Evolutionary conservation across 1,140 invertebrate species (phyloP).

Genomic region (Lordiphosa clarofinis): DNA sequence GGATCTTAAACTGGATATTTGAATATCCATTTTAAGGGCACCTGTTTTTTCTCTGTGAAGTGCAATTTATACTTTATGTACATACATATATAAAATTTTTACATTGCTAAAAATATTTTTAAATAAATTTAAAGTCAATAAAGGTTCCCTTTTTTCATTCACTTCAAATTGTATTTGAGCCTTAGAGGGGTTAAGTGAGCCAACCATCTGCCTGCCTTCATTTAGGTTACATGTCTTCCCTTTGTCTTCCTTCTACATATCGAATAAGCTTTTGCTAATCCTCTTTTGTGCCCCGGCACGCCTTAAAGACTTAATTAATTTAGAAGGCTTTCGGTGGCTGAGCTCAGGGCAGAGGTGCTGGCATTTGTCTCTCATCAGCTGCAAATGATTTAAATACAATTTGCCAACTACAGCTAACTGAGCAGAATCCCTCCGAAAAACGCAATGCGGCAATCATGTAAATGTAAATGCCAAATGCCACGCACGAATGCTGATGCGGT

Average conservation of each 20-base stretch:
- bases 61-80: no score
- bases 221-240: neutral
- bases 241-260: slow-evolving; percentile 1
- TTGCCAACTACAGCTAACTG: slow-evolving; percentile 32
- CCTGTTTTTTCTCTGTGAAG: no score
- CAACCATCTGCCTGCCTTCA: slow-evolving; percentile 3
- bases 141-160: no score
- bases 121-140: no score
- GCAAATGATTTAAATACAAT: slow-evolving; percentile 60
- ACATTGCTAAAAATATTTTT: no score
- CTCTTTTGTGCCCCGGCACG: slow-evolving; percentile 24
- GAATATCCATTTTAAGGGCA: no score
- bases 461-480: slow-evolving; percentile 65
- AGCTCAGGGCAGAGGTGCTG: no score
- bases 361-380: slow-evolving; percentile 50
- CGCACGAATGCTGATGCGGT: slow-evolving; percentile 73
- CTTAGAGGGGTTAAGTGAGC: slow-evolving; percentile 1
- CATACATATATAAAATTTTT: no score
- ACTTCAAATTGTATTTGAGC: neutral
- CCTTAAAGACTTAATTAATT: slow-evolving; percentile 66
- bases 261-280: slow-evolving; percentile 8
- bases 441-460: slow-evolving; percentile 79
- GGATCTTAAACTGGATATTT: no score
- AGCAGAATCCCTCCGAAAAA: slow-evolving; percentile 35
- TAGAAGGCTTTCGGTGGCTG: slow-evolving; percentile 21